Evolutionary conservation across 2,797 vertebrate genomes (phyloP).

Genomic region (Distichodus sexfasciatus): DNA sequence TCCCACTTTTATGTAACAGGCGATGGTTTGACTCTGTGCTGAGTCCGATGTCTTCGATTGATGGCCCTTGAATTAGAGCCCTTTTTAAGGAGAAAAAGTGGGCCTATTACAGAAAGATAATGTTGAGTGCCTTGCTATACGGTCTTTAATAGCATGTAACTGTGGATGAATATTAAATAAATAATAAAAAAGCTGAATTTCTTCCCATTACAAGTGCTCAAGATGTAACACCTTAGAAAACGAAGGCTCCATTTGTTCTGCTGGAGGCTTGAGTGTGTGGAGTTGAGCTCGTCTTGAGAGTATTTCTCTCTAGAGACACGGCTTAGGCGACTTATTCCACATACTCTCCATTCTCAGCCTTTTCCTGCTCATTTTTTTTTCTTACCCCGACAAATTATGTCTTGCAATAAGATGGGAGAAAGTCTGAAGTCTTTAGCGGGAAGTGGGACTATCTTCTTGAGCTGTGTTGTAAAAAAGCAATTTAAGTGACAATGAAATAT

Average conservation of each 20-base stretch:
- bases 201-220: slow-evolving; percentile 4
- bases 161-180: slow-evolving; percentile 3
- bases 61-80: background rate
- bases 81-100: slow-evolving; percentile 4
- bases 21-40: background rate
- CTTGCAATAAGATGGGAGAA: slow-evolving; percentile 17
- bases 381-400: slow-evolving; percentile 21
- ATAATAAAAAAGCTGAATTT: background rate
- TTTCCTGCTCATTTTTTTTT: background rate
- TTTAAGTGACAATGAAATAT: slow-evolving; percentile 52
- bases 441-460: slow-evolving; percentile 25
- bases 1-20: slow-evolving; percentile 11
- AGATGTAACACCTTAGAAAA: slow-evolving; percentile 10
- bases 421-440: slow-evolving; percentile 28
- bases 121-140: background rate
- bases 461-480: slow-evolving; percentile 34
- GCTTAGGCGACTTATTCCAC: slow-evolving; percentile 17
- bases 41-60: background rate
- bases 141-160: background rate
- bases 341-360: slow-evolving; percentile 12
- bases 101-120: background rate
- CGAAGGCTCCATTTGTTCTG: slow-evolving; percentile 16
- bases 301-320: slow-evolving; percentile 26
- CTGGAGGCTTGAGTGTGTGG: slow-evolving; percentile 7
- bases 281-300: slow-evolving; percentile 5